Evolutionary conservation across 2,888 invertebrate species (phyloP).

Genomic region (Microplitis deprimator): DNA sequence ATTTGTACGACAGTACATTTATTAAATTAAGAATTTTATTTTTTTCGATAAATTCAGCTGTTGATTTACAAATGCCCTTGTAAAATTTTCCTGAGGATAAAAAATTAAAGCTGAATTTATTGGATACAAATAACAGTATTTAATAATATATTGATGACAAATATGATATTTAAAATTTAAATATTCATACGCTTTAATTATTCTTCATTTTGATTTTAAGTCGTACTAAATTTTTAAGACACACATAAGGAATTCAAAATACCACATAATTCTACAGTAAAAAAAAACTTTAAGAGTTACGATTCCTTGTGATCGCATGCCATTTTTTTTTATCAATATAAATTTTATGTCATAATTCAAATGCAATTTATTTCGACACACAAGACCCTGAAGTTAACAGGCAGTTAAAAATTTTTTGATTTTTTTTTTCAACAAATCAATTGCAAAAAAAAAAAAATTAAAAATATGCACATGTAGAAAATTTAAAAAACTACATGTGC

Average conservation of each 20-base stretch:
- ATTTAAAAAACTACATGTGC: too few species aligned
- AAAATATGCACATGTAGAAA: too few species aligned
- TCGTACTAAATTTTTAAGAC: constrained; percentile 32
- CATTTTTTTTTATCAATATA: too few species aligned
- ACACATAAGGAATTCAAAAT: constrained; percentile 18
- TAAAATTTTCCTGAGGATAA: constrained; percentile 46
- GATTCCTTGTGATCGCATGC: too few species aligned
- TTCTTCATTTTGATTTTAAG: constrained; percentile 28
- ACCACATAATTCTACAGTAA: constrained; percentile 1
- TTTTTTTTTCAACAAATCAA: too few species aligned
- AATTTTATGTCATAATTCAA: too few species aligned
- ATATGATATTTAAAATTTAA: not conserved
- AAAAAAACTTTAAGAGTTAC: not conserved
- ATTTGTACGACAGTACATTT: not conserved
- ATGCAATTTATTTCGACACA: too few species aligned
- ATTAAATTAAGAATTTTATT: not conserved
- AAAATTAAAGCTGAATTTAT: constrained; percentile 32
- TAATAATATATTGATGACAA: not conserved
- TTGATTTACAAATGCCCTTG: constrained; percentile 48
- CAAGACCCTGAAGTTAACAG: too few species aligned
- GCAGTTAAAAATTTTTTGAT: too few species aligned
- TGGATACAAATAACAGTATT: not conserved
- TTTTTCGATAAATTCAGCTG: constrained; percentile 36
- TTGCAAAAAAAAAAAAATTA: too few species aligned
- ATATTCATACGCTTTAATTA: not conserved